Base-by-base conservation (phyloP, 1,140 invertebrate species). In the Magallana gigas region DNA sequence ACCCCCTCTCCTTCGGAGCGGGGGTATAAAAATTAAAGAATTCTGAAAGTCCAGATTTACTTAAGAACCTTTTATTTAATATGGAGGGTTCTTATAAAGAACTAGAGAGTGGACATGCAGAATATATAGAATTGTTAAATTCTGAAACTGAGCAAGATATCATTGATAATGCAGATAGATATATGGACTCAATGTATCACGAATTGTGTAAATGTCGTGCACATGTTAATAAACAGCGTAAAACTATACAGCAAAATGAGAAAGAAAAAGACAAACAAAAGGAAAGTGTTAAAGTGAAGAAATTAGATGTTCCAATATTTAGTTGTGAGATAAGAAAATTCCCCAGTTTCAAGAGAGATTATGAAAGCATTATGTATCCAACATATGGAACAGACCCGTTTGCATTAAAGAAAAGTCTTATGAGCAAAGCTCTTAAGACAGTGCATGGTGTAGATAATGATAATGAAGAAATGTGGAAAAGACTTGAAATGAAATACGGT, bases 81-180 rank as follows among this genome's bases (percentile, higher is more conserved):
- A 48, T 85, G 36, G 84, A 85, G 71, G 71, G 8, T n/a, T 18
- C 84, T 5, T 76, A 85, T 18, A 57, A 23, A 56, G 84, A 85
- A 71, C 48, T 85, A 57, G 36, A 85, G 57, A 16, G 9, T 12
- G 36, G 57, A 57, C 62, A 62, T 85, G 84, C 60, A 8, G 62
- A 18, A 62, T 48, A 48, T 48, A 48, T 48, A 48, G 36, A 48
- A 48, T 48, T 48, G 36, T 48, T 48, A 48, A 48, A 85, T 76
- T 16, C 62, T 56, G 84, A 85, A 56, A 76, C n/a, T 71, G 84
- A 85, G n/a, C 48, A n/a, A 16, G 84, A 71, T 57, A n/a, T 68
- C 18, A 29, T 36, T 48, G 56, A 64, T n/a, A 85, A 68, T 18
- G 57, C 36, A 16, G 71, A 18, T 48, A 48, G 36, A 48, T 1